Evolutionary conservation across 2,888 invertebrate genomes (phyloP), one percentile per base, ranked within the genome.

Genomic region (Pardosa pseudoannulata): DNA sequence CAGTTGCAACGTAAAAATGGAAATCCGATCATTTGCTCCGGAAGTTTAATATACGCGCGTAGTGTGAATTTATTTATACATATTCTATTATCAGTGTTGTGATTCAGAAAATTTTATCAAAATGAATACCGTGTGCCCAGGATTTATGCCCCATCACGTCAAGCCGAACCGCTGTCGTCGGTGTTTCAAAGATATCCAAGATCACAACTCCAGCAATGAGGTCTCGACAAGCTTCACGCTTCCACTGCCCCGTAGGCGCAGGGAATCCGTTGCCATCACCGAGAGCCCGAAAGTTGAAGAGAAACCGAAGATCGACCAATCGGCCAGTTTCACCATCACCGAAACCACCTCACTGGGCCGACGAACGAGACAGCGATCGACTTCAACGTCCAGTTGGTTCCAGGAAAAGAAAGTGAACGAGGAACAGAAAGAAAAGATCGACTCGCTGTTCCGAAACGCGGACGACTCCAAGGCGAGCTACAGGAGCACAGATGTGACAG

Each of bases 91-190:
- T 7, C 36, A 9, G 36, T 65, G 31, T 29, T 3, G 9, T 28
- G 0, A 13, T 65, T 29, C n/a, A 1, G 29, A 27, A 31, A 65
- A 31, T n/a, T 11, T 13, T 16, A 16, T 31, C 19, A 78, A 64
- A 39, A 88, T 88, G 88, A 88, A 81, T 75, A 79, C 89, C 11
- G 82, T 85, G 28, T 89, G 89, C 80, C 89, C 89, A n/a, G 97
- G 97, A 67, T 97, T 97, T 92, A 96, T 97, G 93, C 97, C 97
- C 87, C 97, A 97, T 93, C 96, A 97, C 90, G 94, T 97, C 91
- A 97, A 97, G 96, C 97, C 97, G 71, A 97, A 97, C 82, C 94
- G 97, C 91, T 97, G 97, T 93, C 97, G 97, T 93, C 93, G 97
- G 90, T 97, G 97, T 92, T 97, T 97, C 93, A 94, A 95, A 94